A percentile compares a stretch with the other conserved stretches of the same genome.
Evolutionary conservation across 2,797 vertebrate species (phyloP).

Genomic region (Macrochelys suwanniensis): DNA sequence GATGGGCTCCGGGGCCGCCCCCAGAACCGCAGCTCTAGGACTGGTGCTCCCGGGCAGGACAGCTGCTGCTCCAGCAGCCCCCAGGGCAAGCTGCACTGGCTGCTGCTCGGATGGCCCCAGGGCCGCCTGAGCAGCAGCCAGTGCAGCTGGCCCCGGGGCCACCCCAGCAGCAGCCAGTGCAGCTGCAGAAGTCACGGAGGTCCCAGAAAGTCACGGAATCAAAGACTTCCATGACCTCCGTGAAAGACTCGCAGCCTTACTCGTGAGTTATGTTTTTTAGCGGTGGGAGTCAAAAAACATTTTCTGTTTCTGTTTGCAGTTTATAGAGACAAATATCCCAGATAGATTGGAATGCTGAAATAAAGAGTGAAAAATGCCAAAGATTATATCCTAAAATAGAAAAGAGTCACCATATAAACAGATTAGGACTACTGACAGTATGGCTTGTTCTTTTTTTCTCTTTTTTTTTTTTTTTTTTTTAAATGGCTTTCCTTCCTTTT

Average conservation of each 20-base stretch:
- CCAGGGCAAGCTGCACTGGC: too few species aligned
- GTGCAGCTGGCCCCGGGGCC: too few species aligned
- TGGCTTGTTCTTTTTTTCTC: background rate
- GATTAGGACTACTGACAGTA: background rate
- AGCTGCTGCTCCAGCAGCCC: too few species aligned
- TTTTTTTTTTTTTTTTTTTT: background rate
- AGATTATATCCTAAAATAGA: slow-evolving; percentile 11
- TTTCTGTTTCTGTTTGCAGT: slow-evolving; percentile 5
- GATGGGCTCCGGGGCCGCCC: too few species aligned
- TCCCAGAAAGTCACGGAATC: too few species aligned
- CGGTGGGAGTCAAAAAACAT: background rate
- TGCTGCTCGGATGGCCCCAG: too few species aligned
- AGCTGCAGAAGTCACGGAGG: too few species aligned
- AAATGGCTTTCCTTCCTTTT: background rate
- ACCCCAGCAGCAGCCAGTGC: too few species aligned
- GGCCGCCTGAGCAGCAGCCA: too few species aligned
- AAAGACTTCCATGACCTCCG: too few species aligned
- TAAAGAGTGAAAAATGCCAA: slow-evolving; percentile 18
- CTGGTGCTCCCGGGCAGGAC: too few species aligned
- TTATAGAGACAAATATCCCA: background rate
- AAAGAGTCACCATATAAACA: background rate
- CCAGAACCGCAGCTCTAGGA: too few species aligned
- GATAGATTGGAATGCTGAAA: slow-evolving; percentile 8
- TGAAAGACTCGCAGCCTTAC: background rate
- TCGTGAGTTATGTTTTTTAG: background rate